phyloP scores from a whole-genome alignment of 2,113 vertebrate genomes.

The Irena cyanogastra region DNA sequence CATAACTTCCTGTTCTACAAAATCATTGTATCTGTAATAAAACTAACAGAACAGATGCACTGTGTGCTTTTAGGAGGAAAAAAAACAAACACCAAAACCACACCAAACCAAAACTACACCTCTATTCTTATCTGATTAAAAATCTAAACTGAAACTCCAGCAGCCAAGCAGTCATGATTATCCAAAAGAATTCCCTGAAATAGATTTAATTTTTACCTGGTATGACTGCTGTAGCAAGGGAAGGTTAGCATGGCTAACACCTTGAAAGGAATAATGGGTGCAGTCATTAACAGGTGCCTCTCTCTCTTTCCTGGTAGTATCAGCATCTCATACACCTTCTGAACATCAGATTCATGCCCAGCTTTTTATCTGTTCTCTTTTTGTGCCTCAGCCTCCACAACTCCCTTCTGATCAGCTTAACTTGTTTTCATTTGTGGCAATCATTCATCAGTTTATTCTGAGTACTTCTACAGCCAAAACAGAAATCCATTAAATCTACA shows the following conservation, averaged over 20 bases:
- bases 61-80: neutral
- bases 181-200: neutral
- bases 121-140: neutral
- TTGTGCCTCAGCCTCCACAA: neutral
- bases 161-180: neutral
- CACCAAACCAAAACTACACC: neutral
- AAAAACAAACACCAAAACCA: neutral
- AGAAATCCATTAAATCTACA: conserved; percentile 7
- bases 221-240: neutral
- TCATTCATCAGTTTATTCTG: neutral
- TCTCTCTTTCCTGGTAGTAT: neutral
- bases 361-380: neutral
- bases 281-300: neutral
- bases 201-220: neutral
- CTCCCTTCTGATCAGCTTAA: neutral
- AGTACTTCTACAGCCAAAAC: neutral
- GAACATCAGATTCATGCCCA: neutral
- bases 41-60: neutral
- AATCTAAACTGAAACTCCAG: neutral
- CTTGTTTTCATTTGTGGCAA: neutral
- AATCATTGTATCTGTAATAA: neutral
- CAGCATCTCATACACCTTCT: neutral
- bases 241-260: neutral
- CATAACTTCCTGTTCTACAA: neutral
- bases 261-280: neutral